Evolutionary conservation across 2,113 vertebrate genomes (phyloP).

Genomic region (Saguinus imperator): DNA sequence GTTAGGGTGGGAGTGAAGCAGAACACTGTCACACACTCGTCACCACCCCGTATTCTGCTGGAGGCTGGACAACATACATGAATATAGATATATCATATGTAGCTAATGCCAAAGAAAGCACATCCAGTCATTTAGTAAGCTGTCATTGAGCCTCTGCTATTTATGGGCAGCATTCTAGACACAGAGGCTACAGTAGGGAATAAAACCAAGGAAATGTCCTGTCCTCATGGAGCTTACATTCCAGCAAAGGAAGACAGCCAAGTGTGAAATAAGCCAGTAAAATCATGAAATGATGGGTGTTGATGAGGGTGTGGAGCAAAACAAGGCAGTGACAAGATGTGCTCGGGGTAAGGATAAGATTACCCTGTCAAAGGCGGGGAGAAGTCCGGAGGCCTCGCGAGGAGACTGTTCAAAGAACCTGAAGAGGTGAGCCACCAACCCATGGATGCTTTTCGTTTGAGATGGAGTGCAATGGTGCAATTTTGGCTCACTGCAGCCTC

Average conservation of each 20-base stretch:
- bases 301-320: neutral
- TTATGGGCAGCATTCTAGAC: neutral
- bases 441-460: too few species aligned
- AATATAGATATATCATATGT: neutral
- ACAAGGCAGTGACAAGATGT: neutral
- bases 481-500: too few species aligned
- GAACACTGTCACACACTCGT: fast-evolving
- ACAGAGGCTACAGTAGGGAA: neutral
- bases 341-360: too few species aligned
- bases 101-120: neutral
- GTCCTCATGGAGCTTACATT: neutral
- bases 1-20: neutral
- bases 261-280: neutral
- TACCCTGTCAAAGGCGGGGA: neutral
- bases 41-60: neutral
- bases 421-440: neutral
- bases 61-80: neutral
- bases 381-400: too few species aligned
- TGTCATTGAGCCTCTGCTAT: neutral
- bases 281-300: neutral
- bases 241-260: neutral
- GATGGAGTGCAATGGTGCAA: too few species aligned
- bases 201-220: neutral
- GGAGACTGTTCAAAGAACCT: neutral
- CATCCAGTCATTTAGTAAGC: neutral